phyloP scores from a whole-genome alignment of 2,113 vertebrate species.

The Microtus oregoni region DNA sequence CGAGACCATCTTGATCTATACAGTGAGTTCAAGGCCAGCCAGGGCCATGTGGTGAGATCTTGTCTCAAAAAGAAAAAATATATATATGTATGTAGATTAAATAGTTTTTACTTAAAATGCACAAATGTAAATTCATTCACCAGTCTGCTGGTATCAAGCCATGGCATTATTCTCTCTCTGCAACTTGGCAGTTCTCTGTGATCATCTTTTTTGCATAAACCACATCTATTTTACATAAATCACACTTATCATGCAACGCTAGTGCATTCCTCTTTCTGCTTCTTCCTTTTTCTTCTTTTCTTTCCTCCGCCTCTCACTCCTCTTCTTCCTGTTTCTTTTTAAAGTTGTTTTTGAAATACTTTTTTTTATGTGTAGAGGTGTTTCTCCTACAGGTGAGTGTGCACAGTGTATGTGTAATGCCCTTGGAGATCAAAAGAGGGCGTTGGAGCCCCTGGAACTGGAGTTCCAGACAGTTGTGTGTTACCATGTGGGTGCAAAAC shows the following conservation, averaged over 20 bases:
- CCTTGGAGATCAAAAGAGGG: not conserved
- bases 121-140: slow-evolving; percentile 22
- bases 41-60: not conserved
- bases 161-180: not conserved
- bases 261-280: not conserved
- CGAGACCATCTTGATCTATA: not conserved
- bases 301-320: not conserved
- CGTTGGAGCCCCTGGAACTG: not conserved
- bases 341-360: not conserved
- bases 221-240: not conserved
- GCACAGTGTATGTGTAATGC: too few species aligned
- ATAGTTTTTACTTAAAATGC: slow-evolving; percentile 19
- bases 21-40: not conserved
- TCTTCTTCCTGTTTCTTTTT: not conserved
- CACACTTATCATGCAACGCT: not conserved
- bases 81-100: not conserved
- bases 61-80: not conserved
- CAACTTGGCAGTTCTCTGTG: not conserved
- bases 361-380: not conserved
- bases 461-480: too few species aligned
- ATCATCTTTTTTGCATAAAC: not conserved
- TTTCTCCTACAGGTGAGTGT: too few species aligned
- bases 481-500: not conserved
- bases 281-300: not conserved
- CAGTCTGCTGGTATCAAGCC: not conserved